Evolutionary conservation across 2,113 vertebrate species (phyloP).

Genomic region (Percopsis transmontana): DNA sequence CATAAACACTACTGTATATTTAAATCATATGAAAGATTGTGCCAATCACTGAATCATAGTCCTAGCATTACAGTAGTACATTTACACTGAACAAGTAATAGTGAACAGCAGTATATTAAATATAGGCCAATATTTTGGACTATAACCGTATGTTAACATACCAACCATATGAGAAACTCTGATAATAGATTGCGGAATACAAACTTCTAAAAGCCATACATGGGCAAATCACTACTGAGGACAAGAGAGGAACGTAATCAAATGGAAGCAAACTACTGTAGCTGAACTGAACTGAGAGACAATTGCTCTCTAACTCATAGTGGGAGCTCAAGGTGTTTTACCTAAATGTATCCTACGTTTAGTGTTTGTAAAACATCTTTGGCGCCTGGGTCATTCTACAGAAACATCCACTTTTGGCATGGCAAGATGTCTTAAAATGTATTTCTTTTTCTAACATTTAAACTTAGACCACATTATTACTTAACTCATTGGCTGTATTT

Average conservation of each 20-base stretch:
- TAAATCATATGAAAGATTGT: constrained; percentile 19
- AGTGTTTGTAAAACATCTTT: no score
- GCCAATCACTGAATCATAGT: constrained; percentile 27
- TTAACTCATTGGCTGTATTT: no score
- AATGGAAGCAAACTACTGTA: no score
- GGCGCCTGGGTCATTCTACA: not conserved
- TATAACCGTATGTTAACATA: constrained; percentile 41
- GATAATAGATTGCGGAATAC: not conserved
- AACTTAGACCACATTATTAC: not conserved
- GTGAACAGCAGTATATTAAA: constrained; percentile 31
- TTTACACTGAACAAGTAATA: constrained; percentile 17
- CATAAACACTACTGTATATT: constrained; percentile 30
- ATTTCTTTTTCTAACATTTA: not conserved
- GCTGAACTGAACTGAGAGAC: constrained; percentile 31
- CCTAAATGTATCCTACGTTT: no score
- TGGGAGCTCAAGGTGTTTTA: no score
- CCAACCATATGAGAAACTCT: constrained; percentile 17
- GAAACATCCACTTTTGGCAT: not conserved
- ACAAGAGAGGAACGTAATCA: constrained; percentile 16
- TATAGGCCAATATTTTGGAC: constrained; percentile 31
- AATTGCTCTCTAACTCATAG: no score
- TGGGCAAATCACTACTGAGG: constrained; percentile 17
- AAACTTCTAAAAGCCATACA: constrained; percentile 50
- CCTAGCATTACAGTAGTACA: constrained; percentile 22
- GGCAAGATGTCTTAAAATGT: not conserved